A percentile compares a stretch with the other conserved stretches of the same genome.
These are phyloP conservation scores for Steinernema scapterisci DNA, from an alignment of 2,888 invertebrate genomes.

Conservation along the genomic window DNA sequence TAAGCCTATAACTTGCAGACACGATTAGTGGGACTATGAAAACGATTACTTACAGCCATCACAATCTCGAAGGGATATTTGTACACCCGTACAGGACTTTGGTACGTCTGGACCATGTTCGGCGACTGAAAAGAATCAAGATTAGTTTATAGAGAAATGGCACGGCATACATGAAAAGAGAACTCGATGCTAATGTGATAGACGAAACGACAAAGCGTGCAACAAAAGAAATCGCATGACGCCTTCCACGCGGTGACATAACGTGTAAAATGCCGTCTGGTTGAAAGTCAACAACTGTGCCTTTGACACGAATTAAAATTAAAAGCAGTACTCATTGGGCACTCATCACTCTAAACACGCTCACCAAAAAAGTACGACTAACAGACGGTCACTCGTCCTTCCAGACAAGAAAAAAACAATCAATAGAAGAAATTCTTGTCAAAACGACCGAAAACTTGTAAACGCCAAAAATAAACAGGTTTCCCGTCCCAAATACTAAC, in stretches of 20 bases:
- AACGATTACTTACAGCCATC: constrained; percentile 79
- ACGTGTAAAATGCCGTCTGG: not conserved
- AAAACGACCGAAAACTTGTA: too few relatives aligned
- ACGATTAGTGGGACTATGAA: not conserved
- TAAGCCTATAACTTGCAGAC: constrained; percentile 78
- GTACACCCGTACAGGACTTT: constrained; percentile 90
- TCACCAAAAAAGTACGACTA: too few relatives aligned
- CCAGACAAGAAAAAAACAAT: too few relatives aligned
- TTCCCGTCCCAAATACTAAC: too few relatives aligned
- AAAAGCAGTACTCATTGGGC: too few relatives aligned
- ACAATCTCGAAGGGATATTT: constrained; percentile 92
- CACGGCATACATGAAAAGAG: not conserved
- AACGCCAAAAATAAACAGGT: too few relatives aligned
- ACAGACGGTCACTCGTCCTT: too few relatives aligned
- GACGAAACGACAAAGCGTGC: not conserved
- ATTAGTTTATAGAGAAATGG: not conserved
- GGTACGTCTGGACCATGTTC: constrained; percentile 90
- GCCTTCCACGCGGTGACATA: not conserved
- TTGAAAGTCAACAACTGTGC: not conserved
- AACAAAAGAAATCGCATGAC: not conserved
- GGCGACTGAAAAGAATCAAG: not conserved
- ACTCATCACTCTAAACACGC: too few relatives aligned
- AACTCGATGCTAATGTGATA: not conserved
- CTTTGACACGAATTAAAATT: too few relatives aligned
- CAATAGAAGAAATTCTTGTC: too few relatives aligned